Base-by-base conservation (phyloP, 2,888 invertebrate species). In the Rhabditoides inermis region DNA sequence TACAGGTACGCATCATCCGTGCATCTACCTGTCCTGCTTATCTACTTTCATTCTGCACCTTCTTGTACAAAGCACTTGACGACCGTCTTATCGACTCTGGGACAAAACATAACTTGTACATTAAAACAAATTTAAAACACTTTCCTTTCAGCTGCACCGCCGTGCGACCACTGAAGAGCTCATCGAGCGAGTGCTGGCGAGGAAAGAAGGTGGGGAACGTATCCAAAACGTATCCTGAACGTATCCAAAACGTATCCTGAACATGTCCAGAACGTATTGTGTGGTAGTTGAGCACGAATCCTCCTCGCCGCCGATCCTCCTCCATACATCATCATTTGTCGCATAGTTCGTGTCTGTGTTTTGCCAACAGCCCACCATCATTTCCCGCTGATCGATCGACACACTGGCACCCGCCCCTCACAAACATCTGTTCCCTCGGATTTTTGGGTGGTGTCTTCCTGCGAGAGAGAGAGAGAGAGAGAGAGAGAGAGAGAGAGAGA, bases 111-210 rank as follows among this genome's bases (percentile, higher is more conserved):
- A 15, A 23, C 27, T 48, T 23, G 7, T 28, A 26, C 22, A 15
- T 51, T 28, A 7, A 3, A 51, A 22, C 15, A 52, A 36, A 40
- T n/a, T 50, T 27, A 32, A 15, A n/a, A 37, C 22, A 44, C 22
- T 35, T 6, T 26, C 22, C 23, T 50, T 15, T 39, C 88, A 90
- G 79, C 88, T 89, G 53, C 88, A 88, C 65, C 90, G 89, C 77
- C 87, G 88, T 78, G 89, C 89, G 55, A 88, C 88, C 66, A 87
- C 88, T 0, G 88, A 88, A 71, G 90, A 90, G 80, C 88, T 90
- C 73, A 88, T 90, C 55, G 84, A 85, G 66, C 89, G 88, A 77
- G 89, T 90, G 20, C 22, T 55, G n/a, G 32, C 32, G n/a, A 35
- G 32, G 12, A 46, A 49, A 48, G 35, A 51, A 39, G 55, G 55